phyloP scores from a whole-genome alignment of 2,797 vertebrate genomes.

The Lepilemur ruficaudatus region DNA sequence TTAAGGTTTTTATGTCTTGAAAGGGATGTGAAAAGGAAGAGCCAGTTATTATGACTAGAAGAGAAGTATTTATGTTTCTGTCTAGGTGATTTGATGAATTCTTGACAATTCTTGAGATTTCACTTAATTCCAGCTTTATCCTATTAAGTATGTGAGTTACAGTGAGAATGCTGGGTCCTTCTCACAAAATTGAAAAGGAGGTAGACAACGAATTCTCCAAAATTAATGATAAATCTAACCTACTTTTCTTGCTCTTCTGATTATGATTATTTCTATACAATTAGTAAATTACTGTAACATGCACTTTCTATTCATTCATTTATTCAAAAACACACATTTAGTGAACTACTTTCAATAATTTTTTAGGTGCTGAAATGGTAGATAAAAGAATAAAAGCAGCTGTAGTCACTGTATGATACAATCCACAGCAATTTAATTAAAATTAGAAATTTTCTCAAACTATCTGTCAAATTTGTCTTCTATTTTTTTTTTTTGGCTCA shows the following conservation, averaged over 20 bases:
- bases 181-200: background rate
- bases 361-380: background rate
- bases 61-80: background rate
- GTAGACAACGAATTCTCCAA: background rate
- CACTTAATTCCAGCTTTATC: background rate
- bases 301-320: background rate
- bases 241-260: background rate
- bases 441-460: background rate
- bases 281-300: background rate
- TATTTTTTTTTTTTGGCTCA: background rate
- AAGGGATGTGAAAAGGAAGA: background rate
- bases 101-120: background rate
- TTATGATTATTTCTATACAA: background rate
- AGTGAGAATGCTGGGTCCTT: background rate
- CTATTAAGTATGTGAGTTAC: background rate
- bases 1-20: background rate
- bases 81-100: background rate
- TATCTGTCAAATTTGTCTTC: background rate
- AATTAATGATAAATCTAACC: background rate
- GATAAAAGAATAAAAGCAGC: background rate
- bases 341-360: background rate
- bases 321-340: background rate
- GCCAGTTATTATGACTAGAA: background rate
- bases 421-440: background rate
- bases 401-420: background rate